Evolutionary conservation across 1,140 invertebrate species (phyloP).

Genomic region (Drosophila obscura): DNA sequence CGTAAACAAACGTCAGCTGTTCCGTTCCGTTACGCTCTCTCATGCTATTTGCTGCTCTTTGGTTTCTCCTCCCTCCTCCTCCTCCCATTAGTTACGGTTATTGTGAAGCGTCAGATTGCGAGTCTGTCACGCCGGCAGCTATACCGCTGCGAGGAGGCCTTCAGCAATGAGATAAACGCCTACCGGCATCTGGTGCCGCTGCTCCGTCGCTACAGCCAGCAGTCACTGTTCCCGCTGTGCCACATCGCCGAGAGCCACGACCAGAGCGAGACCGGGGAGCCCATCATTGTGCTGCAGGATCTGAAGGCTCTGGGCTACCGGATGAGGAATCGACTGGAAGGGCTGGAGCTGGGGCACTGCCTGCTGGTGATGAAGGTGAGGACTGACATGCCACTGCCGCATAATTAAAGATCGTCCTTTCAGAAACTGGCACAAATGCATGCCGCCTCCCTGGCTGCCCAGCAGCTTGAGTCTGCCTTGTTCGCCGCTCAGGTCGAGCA

Average conservation of each 20-base stretch:
- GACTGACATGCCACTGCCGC: background rate
- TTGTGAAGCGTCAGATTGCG: slow-evolving; percentile 80
- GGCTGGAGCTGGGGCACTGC: slow-evolving; percentile 70
- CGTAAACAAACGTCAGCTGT: slow-evolving; percentile 79
- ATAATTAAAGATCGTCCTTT: slow-evolving; percentile 14
- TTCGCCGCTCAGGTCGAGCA: slow-evolving; percentile 47
- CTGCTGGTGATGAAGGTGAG: slow-evolving; percentile 78
- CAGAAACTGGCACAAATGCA: slow-evolving; percentile 80
- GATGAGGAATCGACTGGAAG: slow-evolving; percentile 72
- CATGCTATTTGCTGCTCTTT: slow-evolving; percentile 38
- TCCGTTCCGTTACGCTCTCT: slow-evolving; percentile 20
- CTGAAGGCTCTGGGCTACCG: slow-evolving; percentile 64
- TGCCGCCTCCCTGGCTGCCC: slow-evolving; percentile 72
- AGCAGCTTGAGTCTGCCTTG: slow-evolving; percentile 52
- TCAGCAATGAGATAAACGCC: slow-evolving; percentile 77
- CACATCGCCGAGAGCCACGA: slow-evolving; percentile 69
- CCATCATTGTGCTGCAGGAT: slow-evolving; percentile 77
- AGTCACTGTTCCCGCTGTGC: slow-evolving; percentile 74
- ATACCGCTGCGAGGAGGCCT: slow-evolving; percentile 79
- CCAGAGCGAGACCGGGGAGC: slow-evolving; percentile 51
- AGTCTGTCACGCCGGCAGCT: slow-evolving; percentile 75
- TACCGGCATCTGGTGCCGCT: slow-evolving; percentile 74
- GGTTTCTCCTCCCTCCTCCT: slow-evolving; percentile 14
- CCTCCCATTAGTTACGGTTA: slow-evolving; percentile 58
- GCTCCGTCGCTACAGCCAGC: slow-evolving; percentile 55